Conservation (phyloP, 1,140 invertebrate species). For the Atta texana region DNA sequence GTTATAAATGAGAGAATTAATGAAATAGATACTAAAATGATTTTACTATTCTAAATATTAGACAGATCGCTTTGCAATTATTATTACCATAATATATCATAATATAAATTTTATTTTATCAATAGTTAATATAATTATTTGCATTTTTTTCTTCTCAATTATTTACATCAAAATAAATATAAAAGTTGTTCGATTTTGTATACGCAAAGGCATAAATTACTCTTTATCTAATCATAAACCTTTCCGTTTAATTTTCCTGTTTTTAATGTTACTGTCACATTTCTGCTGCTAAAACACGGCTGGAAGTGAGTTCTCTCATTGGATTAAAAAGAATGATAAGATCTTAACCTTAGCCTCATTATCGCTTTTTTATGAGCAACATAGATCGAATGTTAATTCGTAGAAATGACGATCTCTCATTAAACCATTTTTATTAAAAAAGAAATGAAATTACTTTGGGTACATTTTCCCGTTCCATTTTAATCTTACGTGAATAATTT, state of each 20-base stretch:
- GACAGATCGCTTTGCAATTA: background rate
- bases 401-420: slow-evolving; percentile 9
- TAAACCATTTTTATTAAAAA: slow-evolving; percentile 1
- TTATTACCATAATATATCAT: background rate
- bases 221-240: slow-evolving; percentile 54
- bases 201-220: slow-evolving; percentile 4
- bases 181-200: background rate
- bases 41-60: background rate
- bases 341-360: slow-evolving; percentile 26
- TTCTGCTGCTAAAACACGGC: slow-evolving; percentile 49
- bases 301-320: slow-evolving; percentile 62
- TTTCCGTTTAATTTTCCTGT: background rate
- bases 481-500: background rate
- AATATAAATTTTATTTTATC: background rate
- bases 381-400: slow-evolving; percentile 27
- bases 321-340: slow-evolving; percentile 60
- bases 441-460: background rate
- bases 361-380: slow-evolving; percentile 40
- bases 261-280: slow-evolving; percentile 43
- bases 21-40: background rate
- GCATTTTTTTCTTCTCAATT: background rate
- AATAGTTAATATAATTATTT: background rate
- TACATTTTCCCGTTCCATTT: background rate
- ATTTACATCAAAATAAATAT: background rate
- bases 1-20: background rate